These are phyloP conservation scores for Pammene fasciana DNA, from an alignment of 2,888 invertebrate species.

Conservation along the genomic window DNA sequence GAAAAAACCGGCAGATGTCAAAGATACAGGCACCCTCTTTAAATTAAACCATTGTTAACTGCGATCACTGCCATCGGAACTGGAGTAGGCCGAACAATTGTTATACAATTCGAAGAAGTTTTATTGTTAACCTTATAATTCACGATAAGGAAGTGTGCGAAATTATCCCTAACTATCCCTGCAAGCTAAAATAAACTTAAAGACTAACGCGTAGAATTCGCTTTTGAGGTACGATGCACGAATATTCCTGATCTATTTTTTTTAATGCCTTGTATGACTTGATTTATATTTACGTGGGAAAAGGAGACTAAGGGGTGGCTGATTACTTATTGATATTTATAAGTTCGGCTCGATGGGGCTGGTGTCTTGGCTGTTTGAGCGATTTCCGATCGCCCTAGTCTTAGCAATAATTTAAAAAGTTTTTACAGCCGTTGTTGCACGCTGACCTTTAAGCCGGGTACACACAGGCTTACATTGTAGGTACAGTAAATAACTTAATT, in stretches of 20 bases:
- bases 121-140: conserved; percentile 53
- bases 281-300: conserved; percentile 79
- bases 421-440: background rate
- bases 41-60: conserved; percentile 67
- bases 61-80: conserved; percentile 62
- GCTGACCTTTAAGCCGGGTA: conserved; percentile 6
- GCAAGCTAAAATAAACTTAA: background rate
- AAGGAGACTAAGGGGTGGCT: conserved; percentile 69
- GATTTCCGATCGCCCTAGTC: conserved; percentile 10
- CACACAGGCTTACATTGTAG: background rate
- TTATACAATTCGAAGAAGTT: conserved; percentile 74
- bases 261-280: conserved; percentile 61
- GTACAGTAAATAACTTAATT: background rate
- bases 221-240: conserved; percentile 29
- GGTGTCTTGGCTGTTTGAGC: background rate
- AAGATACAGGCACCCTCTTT: conserved; percentile 49
- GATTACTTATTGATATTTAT: conserved; percentile 62
- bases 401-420: conserved; percentile 13
- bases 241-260: conserved; percentile 71
- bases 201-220: background rate
- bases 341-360: conserved; percentile 21
- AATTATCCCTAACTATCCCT: conserved; percentile 45
- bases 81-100: conserved; percentile 73
- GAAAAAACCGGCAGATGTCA: conserved; percentile 58
- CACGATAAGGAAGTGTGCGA: conserved; percentile 76